Evolutionary conservation across 2,888 invertebrate genomes (phyloP).

Genomic region (Imbricaverruca yamaguchii): DNA sequence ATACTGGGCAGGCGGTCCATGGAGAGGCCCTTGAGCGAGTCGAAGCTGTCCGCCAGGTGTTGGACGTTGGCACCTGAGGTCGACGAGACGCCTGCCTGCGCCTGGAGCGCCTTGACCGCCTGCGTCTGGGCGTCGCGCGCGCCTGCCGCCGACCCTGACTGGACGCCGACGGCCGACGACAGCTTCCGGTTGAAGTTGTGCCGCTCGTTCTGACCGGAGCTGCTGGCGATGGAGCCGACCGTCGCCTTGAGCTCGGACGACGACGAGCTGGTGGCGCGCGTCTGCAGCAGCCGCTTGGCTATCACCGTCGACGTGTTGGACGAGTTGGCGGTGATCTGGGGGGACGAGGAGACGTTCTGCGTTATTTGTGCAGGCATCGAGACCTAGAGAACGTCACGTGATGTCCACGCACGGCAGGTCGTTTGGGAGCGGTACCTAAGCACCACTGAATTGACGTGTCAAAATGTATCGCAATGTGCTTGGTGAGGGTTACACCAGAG

Average conservation of each 20-base stretch:
- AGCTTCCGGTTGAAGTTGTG: conserved; percentile 10
- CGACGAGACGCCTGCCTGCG: not conserved
- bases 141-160: not conserved
- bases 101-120: conserved; percentile 12
- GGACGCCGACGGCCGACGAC: not conserved
- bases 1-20: not conserved
- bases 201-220: not conserved
- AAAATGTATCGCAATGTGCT: too few relatives aligned
- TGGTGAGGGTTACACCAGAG: too few relatives aligned
- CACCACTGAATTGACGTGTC: too few relatives aligned
- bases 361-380: too few relatives aligned
- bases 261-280: not conserved
- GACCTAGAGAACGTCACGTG: too few relatives aligned
- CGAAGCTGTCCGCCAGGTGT: not conserved
- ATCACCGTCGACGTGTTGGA: conserved; percentile 1
- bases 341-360: too few relatives aligned
- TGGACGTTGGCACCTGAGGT: not conserved
- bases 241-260: not conserved
- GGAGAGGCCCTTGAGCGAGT: not conserved
- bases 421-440: too few relatives aligned
- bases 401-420: too few relatives aligned
- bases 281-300: not conserved
- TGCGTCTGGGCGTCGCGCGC: conserved; percentile 1
- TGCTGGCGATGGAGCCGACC: not conserved
- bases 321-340: not conserved